Evolutionary conservation across 2,888 invertebrate genomes (phyloP).

Genomic region (Tupiocoris notatus): DNA sequence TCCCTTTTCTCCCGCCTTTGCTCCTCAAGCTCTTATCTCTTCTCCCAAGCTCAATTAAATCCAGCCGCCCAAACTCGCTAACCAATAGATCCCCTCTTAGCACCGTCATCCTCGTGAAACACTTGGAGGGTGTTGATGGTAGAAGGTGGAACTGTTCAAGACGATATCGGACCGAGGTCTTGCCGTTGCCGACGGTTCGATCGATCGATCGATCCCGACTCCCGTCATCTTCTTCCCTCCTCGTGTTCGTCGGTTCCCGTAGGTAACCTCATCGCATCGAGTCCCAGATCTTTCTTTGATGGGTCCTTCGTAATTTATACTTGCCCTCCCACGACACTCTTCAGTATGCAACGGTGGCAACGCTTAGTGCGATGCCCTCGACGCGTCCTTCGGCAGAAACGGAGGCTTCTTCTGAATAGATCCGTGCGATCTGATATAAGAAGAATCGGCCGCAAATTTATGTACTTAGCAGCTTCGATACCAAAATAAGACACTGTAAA

Average conservation of each 20-base stretch:
- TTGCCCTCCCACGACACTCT: not conserved
- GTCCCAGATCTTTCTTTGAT: not conserved
- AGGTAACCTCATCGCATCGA: not conserved
- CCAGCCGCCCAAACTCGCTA: slow-evolving; percentile 36
- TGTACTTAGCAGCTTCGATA: too few species aligned
- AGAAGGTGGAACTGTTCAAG: not conserved
- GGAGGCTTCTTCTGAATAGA: not conserved
- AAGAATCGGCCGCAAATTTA: too few species aligned
- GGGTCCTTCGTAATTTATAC: not conserved
- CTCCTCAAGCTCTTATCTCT: slow-evolving; percentile 34
- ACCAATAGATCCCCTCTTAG: slow-evolving; percentile 35
- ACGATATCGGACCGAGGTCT: not conserved
- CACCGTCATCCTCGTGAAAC: not conserved
- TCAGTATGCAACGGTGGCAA: not conserved
- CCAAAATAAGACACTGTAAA: too few species aligned
- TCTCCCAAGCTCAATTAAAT: slow-evolving; percentile 43
- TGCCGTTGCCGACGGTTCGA: not conserved
- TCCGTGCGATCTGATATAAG: too few species aligned
- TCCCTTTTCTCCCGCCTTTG: slow-evolving; percentile 8
- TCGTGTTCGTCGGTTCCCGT: not conserved
- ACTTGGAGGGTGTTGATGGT: not conserved
- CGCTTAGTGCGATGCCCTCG: not conserved
- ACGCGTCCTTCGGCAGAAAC: not conserved
- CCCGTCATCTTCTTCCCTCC: not conserved
- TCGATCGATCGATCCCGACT: not conserved